Evolutionary conservation across 2,888 invertebrate genomes (phyloP).

Genomic region (Sinohyriopsis cumingii): DNA sequence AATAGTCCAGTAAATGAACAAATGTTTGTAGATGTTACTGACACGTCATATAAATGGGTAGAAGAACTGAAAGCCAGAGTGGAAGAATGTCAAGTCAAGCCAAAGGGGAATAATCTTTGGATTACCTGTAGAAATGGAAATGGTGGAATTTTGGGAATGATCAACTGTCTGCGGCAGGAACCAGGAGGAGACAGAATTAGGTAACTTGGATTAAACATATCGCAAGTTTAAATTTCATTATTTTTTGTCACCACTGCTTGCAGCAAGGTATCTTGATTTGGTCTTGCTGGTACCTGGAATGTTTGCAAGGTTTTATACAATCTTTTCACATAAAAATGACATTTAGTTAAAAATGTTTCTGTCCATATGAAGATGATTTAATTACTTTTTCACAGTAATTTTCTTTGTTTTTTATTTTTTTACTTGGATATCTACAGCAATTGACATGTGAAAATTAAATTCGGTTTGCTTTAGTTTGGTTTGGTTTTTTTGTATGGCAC

Average conservation of each 20-base stretch:
- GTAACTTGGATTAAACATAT: slow-evolving; percentile 63
- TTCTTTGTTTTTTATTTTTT: no score
- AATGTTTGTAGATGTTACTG: slow-evolving; percentile 43
- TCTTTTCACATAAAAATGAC: no score
- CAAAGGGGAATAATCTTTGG: slow-evolving; percentile 73
- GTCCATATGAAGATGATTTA: no score
- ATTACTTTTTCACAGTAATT: no score
- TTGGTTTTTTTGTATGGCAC: no score
- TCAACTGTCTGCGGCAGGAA: slow-evolving; percentile 91
- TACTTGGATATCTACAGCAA: no score
- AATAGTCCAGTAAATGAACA: slow-evolving; percentile 10
- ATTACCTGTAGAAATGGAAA: slow-evolving; percentile 81
- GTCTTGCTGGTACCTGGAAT: no score
- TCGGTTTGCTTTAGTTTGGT: no score
- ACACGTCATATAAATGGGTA: slow-evolving; percentile 79
- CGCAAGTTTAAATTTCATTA: not conserved
- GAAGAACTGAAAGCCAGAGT: slow-evolving; percentile 85
- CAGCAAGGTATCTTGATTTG: not conserved
- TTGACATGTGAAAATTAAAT: no score
- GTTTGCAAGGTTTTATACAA: no score
- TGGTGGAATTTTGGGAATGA: slow-evolving; percentile 89
- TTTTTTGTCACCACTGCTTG: not conserved
- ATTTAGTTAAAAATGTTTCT: no score
- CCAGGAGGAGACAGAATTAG: slow-evolving; percentile 86
- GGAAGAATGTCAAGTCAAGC: slow-evolving; percentile 77